Conservation (phyloP, 2,113 vertebrate species). For the Cnemophilus loriae region DNA sequence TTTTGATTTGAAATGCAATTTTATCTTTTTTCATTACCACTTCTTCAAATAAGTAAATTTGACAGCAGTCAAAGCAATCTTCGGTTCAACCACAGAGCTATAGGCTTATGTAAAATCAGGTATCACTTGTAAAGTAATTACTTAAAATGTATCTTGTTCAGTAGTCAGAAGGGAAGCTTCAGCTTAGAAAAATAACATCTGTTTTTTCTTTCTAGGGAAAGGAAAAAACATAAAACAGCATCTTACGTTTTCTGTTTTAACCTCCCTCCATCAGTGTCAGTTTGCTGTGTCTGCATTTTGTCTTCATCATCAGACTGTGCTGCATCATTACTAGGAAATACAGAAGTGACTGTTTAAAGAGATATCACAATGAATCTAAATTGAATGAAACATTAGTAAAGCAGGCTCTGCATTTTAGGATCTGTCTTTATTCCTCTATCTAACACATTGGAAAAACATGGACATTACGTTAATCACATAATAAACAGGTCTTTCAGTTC, state of each 20-base stretch:
- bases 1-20: neutral
- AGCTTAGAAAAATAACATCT: neutral
- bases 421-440: neutral
- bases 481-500: neutral
- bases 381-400: neutral
- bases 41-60: neutral
- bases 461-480: neutral
- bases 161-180: neutral
- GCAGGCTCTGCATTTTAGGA: neutral
- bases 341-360: neutral
- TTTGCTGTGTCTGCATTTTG: constrained; percentile 83
- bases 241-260: constrained; percentile 97
- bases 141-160: neutral
- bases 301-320: constrained; percentile 98
- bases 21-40: neutral
- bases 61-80: neutral
- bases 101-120: neutral
- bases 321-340: constrained; percentile 83
- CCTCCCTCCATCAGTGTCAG: constrained; percentile 90
- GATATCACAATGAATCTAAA: neutral
- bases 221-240: neutral
- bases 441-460: neutral
- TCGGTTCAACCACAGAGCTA: neutral
- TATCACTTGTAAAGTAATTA: neutral
- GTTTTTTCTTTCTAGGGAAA: neutral